These are phyloP conservation scores for Volucella inflata DNA, from an alignment of 2,888 invertebrate species.

Conservation along the genomic window DNA sequence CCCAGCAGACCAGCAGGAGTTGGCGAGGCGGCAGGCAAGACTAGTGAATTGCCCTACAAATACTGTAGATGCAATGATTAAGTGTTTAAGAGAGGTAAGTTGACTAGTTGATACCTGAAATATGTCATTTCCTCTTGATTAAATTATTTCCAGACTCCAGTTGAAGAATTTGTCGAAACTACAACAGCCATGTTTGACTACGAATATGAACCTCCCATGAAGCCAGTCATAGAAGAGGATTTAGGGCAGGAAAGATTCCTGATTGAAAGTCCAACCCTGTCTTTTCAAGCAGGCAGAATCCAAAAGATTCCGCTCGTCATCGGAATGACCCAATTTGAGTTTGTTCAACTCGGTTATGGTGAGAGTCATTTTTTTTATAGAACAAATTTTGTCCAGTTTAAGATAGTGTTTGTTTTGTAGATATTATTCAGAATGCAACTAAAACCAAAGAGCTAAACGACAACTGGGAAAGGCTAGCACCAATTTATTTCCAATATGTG, in stretches of 20 bases:
- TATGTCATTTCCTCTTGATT: too few relatives aligned
- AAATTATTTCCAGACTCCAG: constrained; percentile 75
- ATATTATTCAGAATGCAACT: constrained; percentile 84
- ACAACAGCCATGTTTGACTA: constrained; percentile 80
- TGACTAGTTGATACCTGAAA: too few relatives aligned
- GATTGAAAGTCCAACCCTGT: constrained; percentile 85
- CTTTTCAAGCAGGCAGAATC: constrained; percentile 85
- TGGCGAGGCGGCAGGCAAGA: constrained; percentile 87
- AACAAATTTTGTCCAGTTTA: too few relatives aligned
- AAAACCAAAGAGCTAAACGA: constrained; percentile 79
- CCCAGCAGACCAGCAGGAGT: constrained; percentile 84
- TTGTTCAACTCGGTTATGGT: constrained; percentile 85
- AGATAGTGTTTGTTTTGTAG: constrained; percentile 79
- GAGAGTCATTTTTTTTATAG: constrained; percentile 70
- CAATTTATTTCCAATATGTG: constrained; percentile 82
- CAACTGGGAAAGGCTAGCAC: constrained; percentile 78
- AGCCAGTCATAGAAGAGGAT: constrained; percentile 87
- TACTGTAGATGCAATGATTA: constrained; percentile 84
- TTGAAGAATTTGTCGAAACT: constrained; percentile 78
- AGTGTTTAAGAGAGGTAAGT: constrained; percentile 85
- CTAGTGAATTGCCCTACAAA: constrained; percentile 85
- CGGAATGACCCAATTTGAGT: constrained; percentile 87
- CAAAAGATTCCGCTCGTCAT: constrained; percentile 87
- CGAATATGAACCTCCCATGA: constrained; percentile 79
- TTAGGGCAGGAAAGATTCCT: constrained; percentile 88